Evolutionary conservation across 1,140 invertebrate species (phyloP).

Genomic region (Psix sp.): DNA sequence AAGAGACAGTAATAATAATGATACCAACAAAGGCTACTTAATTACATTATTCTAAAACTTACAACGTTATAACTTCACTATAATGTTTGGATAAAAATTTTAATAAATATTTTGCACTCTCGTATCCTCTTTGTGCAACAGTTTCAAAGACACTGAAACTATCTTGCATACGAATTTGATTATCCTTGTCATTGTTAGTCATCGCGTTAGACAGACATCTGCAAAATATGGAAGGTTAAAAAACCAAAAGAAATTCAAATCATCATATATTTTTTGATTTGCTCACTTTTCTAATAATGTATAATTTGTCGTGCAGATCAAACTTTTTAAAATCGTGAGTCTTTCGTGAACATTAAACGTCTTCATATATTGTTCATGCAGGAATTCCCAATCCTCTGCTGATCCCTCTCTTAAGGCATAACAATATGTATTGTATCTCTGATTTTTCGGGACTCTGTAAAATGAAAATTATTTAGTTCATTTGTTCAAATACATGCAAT

Average conservation of each 20-base stretch:
- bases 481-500: background rate
- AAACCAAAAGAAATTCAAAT: no score
- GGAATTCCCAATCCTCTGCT: conserved; percentile 87
- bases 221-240: conserved; percentile 5
- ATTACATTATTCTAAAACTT: no score
- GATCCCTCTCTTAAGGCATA: conserved; percentile 84
- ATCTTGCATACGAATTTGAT: conserved; percentile 49
- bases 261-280: no score
- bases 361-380: conserved; percentile 84
- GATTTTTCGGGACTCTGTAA: conserved; percentile 85
- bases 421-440: conserved; percentile 86
- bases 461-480: background rate
- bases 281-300: conserved; percentile 74
- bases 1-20: no score
- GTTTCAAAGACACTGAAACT: conserved; percentile 9
- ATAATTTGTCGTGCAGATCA: conserved; percentile 81
- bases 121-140: no score
- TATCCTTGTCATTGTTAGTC: conserved; percentile 23
- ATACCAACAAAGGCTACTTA: no score
- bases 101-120: no score
- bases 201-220: conserved; percentile 32
- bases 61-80: no score
- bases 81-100: no score
- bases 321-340: conserved; percentile 79
- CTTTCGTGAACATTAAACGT: conserved; percentile 85